Evolutionary conservation across 2,113 vertebrate species (phyloP).

Genomic region (Myiopsitta monachus): DNA sequence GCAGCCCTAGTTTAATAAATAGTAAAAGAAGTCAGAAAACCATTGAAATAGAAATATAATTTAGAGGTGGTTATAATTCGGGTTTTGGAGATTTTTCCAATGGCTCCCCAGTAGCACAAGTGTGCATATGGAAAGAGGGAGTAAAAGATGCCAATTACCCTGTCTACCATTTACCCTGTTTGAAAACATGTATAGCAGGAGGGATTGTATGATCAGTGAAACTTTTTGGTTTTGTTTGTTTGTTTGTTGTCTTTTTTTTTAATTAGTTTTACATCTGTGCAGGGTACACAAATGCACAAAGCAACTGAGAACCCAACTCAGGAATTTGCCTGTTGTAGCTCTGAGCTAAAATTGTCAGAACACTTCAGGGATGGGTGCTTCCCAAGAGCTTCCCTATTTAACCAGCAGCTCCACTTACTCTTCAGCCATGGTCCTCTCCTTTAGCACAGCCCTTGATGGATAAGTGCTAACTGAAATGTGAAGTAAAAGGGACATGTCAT

Average conservation of each 20-base stretch:
- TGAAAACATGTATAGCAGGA: background rate
- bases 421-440: background rate
- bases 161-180: background rate
- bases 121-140: background rate
- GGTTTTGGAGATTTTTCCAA: background rate
- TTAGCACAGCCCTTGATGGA: background rate
- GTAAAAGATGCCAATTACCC: background rate
- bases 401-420: background rate
- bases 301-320: background rate
- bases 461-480: background rate
- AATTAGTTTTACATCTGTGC: background rate
- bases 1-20: background rate
- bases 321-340: background rate
- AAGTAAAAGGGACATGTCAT: background rate
- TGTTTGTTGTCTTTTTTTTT: background rate
- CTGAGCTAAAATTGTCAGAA: background rate
- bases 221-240: background rate
- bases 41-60: background rate
- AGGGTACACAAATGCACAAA: background rate
- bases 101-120: background rate
- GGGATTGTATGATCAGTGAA: background rate
- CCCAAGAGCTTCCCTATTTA: background rate
- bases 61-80: background rate
- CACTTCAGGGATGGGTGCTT: background rate
- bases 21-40: background rate